Evolutionary conservation across 2,888 invertebrate genomes (phyloP).

Genomic region (Lasioglossum pauxillum): DNA sequence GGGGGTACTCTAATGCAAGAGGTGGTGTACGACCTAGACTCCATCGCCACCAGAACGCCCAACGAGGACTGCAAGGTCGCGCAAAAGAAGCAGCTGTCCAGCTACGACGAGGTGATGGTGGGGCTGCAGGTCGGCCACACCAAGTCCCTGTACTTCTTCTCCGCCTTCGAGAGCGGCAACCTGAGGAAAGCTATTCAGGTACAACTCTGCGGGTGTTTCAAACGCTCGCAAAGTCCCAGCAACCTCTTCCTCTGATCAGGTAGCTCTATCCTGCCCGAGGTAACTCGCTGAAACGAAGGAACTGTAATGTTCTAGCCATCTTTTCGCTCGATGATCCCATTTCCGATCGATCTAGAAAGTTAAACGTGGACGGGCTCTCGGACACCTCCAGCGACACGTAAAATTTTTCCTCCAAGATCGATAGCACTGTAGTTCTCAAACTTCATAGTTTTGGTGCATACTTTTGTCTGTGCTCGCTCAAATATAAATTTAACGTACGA

Average conservation of each 20-base stretch:
- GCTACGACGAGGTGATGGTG: constrained; percentile 76
- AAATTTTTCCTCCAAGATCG: too few relatives aligned
- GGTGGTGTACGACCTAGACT: constrained; percentile 90
- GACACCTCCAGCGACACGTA: neutral
- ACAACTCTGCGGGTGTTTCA: constrained; percentile 30
- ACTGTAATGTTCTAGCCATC: too few relatives aligned
- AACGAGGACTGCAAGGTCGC: constrained; percentile 32
- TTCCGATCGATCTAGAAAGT: too few relatives aligned
- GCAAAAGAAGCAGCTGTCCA: constrained; percentile 66
- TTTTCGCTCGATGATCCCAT: too few relatives aligned
- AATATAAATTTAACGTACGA: too few relatives aligned
- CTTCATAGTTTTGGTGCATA: too few relatives aligned
- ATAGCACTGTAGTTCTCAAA: too few relatives aligned
- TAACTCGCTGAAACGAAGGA: too few relatives aligned
- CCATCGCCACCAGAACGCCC: constrained; percentile 77
- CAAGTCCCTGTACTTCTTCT: constrained; percentile 89
- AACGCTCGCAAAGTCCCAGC: neutral
- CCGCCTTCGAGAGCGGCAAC: constrained; percentile 95
- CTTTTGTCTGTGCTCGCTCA: too few relatives aligned
- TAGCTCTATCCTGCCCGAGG: neutral
- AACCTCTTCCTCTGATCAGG: neutral
- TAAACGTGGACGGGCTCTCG: too few relatives aligned
- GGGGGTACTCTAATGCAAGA: constrained; percentile 87
- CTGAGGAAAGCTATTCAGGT: constrained; percentile 93
- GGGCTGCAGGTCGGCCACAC: constrained; percentile 75